Conservation (phyloP, 2,888 invertebrate species). For the Melanotus villosus region DNA sequence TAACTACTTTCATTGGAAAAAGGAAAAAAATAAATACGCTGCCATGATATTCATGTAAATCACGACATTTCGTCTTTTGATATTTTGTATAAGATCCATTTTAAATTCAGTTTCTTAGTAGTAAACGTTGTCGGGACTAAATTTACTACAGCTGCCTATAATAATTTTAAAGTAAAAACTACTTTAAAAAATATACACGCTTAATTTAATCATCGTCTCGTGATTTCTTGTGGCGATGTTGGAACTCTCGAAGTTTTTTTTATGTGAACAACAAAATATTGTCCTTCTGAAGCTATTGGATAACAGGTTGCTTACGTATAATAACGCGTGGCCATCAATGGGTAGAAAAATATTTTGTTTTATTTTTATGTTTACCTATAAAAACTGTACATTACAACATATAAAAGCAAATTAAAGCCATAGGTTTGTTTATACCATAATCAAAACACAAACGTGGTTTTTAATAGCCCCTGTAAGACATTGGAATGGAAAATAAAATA, state of each 20-base stretch:
- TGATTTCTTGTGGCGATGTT: background rate
- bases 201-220: background rate
- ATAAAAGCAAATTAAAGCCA: too few relatives aligned
- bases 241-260: background rate
- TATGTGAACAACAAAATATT: background rate
- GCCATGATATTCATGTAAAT: constrained; percentile 14
- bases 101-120: background rate
- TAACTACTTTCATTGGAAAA: background rate
- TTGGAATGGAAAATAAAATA: too few relatives aligned
- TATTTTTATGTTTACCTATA: too few relatives aligned
- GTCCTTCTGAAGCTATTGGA: too few relatives aligned
- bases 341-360: background rate
- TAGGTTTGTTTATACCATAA: too few relatives aligned
- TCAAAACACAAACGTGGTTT: too few relatives aligned
- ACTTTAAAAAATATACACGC: background rate
- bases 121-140: background rate
- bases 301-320: background rate
- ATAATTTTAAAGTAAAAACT: background rate
- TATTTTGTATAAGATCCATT: background rate
- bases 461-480: too few relatives aligned
- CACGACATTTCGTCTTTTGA: background rate
- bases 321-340: background rate
- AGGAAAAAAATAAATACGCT: background rate
- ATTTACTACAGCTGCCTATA: background rate
- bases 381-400: too few relatives aligned